These are phyloP conservation scores for Dendrolimus houi DNA, from an alignment of 2,888 invertebrate species.

Conservation along the genomic window DNA sequence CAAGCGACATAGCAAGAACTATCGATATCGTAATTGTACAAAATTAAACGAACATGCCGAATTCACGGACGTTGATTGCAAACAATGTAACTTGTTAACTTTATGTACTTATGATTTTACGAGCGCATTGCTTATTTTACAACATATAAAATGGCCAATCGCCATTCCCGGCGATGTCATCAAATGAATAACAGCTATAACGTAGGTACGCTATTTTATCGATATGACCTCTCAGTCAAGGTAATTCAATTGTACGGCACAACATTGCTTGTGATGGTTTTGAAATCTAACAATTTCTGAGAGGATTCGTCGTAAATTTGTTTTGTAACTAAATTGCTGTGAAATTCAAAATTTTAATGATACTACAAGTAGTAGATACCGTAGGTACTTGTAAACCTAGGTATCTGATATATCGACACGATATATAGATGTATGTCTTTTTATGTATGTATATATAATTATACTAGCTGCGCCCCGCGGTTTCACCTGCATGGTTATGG, in stretches of 20 bases:
- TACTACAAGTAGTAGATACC: too few relatives aligned
- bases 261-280: conserved; percentile 1
- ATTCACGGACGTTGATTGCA: conserved; percentile 11
- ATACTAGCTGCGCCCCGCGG: too few relatives aligned
- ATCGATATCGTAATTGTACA: neutral
- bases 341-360: too few relatives aligned
- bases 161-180: conserved; percentile 19
- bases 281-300: neutral
- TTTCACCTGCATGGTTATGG: too few relatives aligned
- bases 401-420: too few relatives aligned
- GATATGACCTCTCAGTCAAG: conserved; percentile 29
- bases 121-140: conserved; percentile 17
- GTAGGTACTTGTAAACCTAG: too few relatives aligned
- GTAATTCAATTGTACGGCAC: conserved; percentile 20
- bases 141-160: conserved; percentile 9
- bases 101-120: conserved; percentile 18
- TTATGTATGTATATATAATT: too few relatives aligned
- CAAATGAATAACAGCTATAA: conserved; percentile 15
- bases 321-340: too few relatives aligned
- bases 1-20: too few relatives aligned
- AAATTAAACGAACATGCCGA: conserved; percentile 2
- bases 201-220: conserved; percentile 20
- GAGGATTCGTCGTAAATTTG: neutral
- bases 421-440: too few relatives aligned
- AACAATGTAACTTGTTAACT: conserved; percentile 18